A percentile compares a stretch with the other conserved stretches of the same genome.
Evolutionary conservation across 2,888 invertebrate genomes (phyloP).

Genomic region (Cephus pygmeus): DNA sequence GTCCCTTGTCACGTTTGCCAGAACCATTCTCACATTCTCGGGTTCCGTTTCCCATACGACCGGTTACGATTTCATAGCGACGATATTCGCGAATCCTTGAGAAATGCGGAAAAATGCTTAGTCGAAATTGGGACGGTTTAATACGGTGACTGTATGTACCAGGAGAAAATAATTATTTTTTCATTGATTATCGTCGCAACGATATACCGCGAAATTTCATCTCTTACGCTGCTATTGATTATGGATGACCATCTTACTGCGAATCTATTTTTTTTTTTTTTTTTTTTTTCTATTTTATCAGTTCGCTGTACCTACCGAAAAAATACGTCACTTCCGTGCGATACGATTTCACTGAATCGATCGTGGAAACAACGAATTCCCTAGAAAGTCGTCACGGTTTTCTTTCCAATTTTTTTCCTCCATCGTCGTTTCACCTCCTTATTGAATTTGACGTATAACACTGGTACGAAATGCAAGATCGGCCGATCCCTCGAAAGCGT

Average conservation of each 20-base stretch:
- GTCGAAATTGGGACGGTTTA: not conserved
- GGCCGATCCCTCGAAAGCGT: not conserved
- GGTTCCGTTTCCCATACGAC: slow-evolving; percentile 33
- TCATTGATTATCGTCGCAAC: not conserved
- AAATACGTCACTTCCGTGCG: not conserved
- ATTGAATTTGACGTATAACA: not conserved
- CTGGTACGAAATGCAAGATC: not conserved
- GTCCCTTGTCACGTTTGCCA: slow-evolving; percentile 32
- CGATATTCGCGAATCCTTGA: not conserved
- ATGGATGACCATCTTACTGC: not conserved
- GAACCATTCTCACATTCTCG: slow-evolving; percentile 26
- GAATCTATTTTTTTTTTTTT: not conserved
- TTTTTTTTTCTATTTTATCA: not conserved
- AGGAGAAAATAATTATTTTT: not conserved
- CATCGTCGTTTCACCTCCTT: not conserved
- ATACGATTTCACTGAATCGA: not conserved
- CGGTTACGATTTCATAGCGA: slow-evolving; percentile 22
- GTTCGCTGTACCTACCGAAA: not conserved
- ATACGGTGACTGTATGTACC: not conserved
- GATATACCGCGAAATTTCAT: not conserved
- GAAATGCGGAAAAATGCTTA: not conserved
- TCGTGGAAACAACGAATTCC: not conserved
- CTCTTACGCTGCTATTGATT: not conserved
- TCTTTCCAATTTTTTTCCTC: not conserved
- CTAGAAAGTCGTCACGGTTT: not conserved